A percentile compares a stretch with the other conserved stretches of the same genome.
phyloP scores from a whole-genome alignment of 2,888 invertebrate genomes.

The Ophonus ardosiacus region DNA sequence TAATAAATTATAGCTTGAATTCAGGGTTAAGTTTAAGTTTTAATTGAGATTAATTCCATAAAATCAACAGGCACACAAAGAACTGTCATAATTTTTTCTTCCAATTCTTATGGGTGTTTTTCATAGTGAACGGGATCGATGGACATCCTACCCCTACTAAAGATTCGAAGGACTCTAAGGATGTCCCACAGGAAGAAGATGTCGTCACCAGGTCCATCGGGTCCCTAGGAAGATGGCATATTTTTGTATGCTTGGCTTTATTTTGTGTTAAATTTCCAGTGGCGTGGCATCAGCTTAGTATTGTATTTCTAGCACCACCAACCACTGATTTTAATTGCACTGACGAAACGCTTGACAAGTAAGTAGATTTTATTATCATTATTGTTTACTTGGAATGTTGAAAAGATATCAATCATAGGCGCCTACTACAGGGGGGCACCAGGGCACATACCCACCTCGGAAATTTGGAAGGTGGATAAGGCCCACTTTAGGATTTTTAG shows the following conservation, averaged over 20 bases:
- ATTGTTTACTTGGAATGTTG: neutral
- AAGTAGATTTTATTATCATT: slow-evolving; percentile 27
- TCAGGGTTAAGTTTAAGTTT: neutral
- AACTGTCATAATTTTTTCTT: neutral
- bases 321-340: slow-evolving; percentile 71
- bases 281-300: slow-evolving; percentile 89
- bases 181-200: slow-evolving; percentile 74
- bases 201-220: slow-evolving; percentile 85
- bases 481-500: too few relatives aligned
- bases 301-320: slow-evolving; percentile 86
- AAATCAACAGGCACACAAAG: neutral
- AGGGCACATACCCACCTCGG: too few relatives aligned
- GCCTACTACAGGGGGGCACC: too few relatives aligned
- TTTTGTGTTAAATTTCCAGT: slow-evolving; percentile 87
- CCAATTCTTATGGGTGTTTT: slow-evolving; percentile 5
- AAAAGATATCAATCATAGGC: neutral
- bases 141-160: neutral
- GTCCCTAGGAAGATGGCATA: slow-evolving; percentile 85
- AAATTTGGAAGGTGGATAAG: too few relatives aligned
- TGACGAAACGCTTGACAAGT: slow-evolving; percentile 69
- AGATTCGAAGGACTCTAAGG: neutral
- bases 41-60: neutral
- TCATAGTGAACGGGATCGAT: slow-evolving; percentile 30
- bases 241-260: slow-evolving; percentile 83
- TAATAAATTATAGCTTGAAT: neutral